These are phyloP conservation scores for Fratercula arctica DNA, from an alignment of 2,797 vertebrate genomes.

Conservation along the genomic window DNA sequence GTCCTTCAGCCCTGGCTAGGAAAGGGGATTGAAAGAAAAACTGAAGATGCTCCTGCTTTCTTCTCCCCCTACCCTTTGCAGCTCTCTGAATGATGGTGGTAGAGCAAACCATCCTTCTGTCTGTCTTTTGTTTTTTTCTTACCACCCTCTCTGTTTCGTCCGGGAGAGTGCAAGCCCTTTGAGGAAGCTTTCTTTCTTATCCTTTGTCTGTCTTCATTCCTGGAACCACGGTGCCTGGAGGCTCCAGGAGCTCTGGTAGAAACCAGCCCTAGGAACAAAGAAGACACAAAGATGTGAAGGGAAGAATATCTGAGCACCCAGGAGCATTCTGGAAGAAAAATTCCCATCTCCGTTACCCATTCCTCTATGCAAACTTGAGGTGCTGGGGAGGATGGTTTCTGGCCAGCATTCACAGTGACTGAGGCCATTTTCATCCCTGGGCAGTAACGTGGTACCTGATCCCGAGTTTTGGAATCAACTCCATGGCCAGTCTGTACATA, in stretches of 20 bases:
- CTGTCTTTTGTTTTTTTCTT: background rate
- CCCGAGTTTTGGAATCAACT: background rate
- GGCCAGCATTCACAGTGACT: background rate
- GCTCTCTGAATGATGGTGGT: background rate
- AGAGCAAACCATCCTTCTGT: background rate
- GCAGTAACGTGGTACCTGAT: background rate
- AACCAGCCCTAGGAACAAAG: background rate
- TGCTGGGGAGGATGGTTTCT: background rate
- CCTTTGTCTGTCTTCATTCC: background rate
- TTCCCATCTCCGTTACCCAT: background rate
- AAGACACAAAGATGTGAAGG: background rate
- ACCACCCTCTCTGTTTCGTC: background rate
- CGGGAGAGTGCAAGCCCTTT: background rate
- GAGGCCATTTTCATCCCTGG: background rate
- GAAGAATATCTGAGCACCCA: background rate
- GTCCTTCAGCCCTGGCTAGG: background rate
- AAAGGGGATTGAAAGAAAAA: background rate
- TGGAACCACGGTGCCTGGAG: background rate
- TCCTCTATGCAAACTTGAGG: background rate
- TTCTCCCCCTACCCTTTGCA: background rate
- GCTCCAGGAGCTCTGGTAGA: background rate
- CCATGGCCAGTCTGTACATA: background rate
- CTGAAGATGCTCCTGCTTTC: background rate
- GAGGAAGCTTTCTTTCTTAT: background rate
- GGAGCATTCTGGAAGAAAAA: background rate